phyloP scores from a whole-genome alignment of 2,113 vertebrate species.

The Athene noctua region DNA sequence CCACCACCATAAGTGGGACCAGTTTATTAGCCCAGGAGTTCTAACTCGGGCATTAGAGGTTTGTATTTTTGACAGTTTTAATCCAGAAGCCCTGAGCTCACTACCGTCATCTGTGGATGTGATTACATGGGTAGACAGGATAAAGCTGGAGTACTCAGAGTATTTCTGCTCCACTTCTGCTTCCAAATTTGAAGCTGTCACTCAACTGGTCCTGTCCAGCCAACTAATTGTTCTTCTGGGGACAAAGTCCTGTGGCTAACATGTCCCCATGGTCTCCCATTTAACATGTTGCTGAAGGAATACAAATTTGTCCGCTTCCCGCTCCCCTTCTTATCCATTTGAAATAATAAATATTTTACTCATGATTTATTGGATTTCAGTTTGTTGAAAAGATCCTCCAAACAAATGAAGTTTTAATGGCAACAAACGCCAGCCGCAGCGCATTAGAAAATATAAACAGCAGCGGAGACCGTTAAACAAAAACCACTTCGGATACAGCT shows the following conservation, averaged over 20 bases:
- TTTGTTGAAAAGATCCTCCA: slow-evolving; percentile 65
- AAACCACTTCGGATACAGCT: slow-evolving; percentile 36
- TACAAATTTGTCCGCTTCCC: background rate
- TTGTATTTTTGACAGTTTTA: slow-evolving; percentile 36
- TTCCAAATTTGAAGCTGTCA: background rate
- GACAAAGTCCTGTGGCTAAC: background rate
- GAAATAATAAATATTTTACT: slow-evolving; percentile 71
- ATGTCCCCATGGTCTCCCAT: background rate
- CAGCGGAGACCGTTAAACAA: slow-evolving; percentile 50
- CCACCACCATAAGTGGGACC: background rate
- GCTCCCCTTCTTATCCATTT: slow-evolving; percentile 21
- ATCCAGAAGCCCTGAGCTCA: slow-evolving; percentile 17
- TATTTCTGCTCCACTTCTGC: slow-evolving; percentile 13
- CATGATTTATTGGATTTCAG: slow-evolving; percentile 65
- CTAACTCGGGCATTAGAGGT: slow-evolving; percentile 17
- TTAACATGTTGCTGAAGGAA: slow-evolving; percentile 43
- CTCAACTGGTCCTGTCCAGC: background rate
- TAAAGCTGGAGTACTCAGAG: slow-evolving; percentile 2
- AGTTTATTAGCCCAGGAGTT: slow-evolving; percentile 4
- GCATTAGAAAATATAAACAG: slow-evolving; percentile 68
- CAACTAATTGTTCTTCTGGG: background rate
- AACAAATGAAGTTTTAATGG: slow-evolving; percentile 70
- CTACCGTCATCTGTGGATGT: background rate
- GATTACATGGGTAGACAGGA: slow-evolving; percentile 5
- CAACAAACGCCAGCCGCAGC: slow-evolving; percentile 58